A percentile compares a stretch with the other conserved stretches of the same genome.
These are phyloP conservation scores for Aurelia aurita DNA, from an alignment of 30 jellyfish, hydroid and myxozoan genomes.

Conservation along the genomic window DNA sequence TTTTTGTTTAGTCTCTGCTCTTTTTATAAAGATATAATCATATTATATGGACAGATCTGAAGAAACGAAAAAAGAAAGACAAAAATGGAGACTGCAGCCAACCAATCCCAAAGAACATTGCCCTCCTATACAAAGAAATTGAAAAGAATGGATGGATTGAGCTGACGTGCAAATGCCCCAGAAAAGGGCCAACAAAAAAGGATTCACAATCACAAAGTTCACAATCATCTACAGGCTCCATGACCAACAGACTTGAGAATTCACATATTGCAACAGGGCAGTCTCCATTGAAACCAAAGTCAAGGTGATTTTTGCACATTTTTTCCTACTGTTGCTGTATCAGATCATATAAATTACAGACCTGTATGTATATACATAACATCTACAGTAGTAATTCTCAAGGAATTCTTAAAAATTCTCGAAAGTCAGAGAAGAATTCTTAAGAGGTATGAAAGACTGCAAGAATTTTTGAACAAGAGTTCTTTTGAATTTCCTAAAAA, in stretches of 20 bases:
- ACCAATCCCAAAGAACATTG: slow-evolving; percentile 57
- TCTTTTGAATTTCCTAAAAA: no score
- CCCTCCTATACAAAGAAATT: slow-evolving; percentile 69
- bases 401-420: no score
- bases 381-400: not conserved
- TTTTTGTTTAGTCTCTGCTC: no score
- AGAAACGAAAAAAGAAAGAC: slow-evolving; percentile 39
- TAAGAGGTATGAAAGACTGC: no score
- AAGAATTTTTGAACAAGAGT: no score
- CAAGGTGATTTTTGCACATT: slow-evolving; percentile 12
- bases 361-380: not conserved
- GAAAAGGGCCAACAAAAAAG: slow-evolving; percentile 69
- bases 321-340: no score
- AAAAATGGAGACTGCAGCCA: slow-evolving; percentile 27
- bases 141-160: slow-evolving; percentile 72
- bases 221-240: slow-evolving; percentile 44
- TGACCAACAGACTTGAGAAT: slow-evolving; percentile 41
- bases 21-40: no score
- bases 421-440: no score
- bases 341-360: no score
- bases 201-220: slow-evolving; percentile 47
- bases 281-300: slow-evolving; percentile 28
- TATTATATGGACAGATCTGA: slow-evolving; percentile 15
- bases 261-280: slow-evolving; percentile 46
- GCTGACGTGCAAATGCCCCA: slow-evolving; percentile 72